These are phyloP conservation scores for Parelbella ahira DNA, from an alignment of 2,888 invertebrate genomes.

Conservation along the genomic window DNA sequence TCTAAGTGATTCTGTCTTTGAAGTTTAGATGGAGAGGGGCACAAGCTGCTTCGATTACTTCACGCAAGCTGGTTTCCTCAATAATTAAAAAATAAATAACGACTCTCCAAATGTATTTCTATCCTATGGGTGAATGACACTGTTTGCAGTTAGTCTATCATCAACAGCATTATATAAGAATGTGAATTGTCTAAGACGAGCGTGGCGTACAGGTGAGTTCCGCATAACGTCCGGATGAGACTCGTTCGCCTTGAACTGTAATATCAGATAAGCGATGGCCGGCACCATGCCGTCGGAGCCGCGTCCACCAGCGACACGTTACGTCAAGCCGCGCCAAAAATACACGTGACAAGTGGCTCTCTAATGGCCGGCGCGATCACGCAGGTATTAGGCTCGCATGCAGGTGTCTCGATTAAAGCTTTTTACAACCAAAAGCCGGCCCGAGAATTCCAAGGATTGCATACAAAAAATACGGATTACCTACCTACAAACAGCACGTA, in stretches of 20 bases:
- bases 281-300: not conserved
- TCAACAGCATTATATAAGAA: conserved; percentile 13
- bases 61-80: too few relatives aligned
- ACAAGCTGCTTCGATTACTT: too few relatives aligned
- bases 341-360: conserved; percentile 1
- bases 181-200: conserved; percentile 2
- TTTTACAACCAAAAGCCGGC: conserved; percentile 6
- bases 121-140: too few relatives aligned
- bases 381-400: conserved; percentile 1
- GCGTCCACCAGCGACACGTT: not conserved
- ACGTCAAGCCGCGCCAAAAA: not conserved
- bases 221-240: conserved; percentile 15
- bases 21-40: too few relatives aligned
- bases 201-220: conserved; percentile 12
- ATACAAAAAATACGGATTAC: conserved; percentile 13
- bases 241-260: conserved; percentile 17
- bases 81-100: too few relatives aligned
- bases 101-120: too few relatives aligned
- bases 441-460: conserved; percentile 17
- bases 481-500: conserved; percentile 4
- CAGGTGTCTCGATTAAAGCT: conserved; percentile 3
- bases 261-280: conserved; percentile 8
- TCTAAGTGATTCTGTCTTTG: too few relatives aligned
- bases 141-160: too few relatives aligned
- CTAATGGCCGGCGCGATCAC: conserved; percentile 6